Evolutionary conservation across 2,113 vertebrate genomes (phyloP), one percentile per base, ranked within the genome.

Genomic region (Ardeotis arabs): DNA sequence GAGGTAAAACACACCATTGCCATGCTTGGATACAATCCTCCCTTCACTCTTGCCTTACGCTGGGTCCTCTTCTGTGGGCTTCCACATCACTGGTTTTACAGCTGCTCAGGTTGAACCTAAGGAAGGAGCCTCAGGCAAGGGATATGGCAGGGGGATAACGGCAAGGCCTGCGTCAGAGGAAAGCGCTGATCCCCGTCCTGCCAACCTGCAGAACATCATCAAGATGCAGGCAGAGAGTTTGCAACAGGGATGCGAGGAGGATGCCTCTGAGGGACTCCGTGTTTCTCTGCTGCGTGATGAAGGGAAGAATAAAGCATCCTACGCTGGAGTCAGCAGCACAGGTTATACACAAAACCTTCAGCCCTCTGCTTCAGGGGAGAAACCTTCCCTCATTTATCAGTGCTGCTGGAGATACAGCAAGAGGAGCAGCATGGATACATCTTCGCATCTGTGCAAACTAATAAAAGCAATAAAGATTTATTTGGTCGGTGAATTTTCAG

Each of bases 281-380:
- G 15, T 10, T 67, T 15, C 44, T 37, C 28, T 64, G 63, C 55
- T 2, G 1, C 2, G 6, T 3, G 14, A 12, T 0, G 5, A 72
- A 37, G 1, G 5, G 68, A 50, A 49, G 69, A 14, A 52, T 19
- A 12, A 58, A 10, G n/a, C 28, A 24, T 25, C 50, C 82, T 24
- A 2, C 0, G 0, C 37, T 12, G 67, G 7, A 28, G 31, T 4
- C 73, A 44, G 73, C 37, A 81, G 45, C 53, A 4, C 1, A 7
- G 55, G 33, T 31, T 72, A 15, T 2, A 7, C 14, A 9, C 2
- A 27, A 14, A 53, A 3, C 6, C 47, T 19, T 23, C 2, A 76
- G 27, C 0, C 4, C 20, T 11, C 41, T 17, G 22, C 6, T 20
- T 37, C 0, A 3, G 45, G 44, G 52, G 24, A 41, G 20, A 55